Evolutionary conservation across 2,888 invertebrate species (phyloP).

Genomic region (Frankliniella fusca): DNA sequence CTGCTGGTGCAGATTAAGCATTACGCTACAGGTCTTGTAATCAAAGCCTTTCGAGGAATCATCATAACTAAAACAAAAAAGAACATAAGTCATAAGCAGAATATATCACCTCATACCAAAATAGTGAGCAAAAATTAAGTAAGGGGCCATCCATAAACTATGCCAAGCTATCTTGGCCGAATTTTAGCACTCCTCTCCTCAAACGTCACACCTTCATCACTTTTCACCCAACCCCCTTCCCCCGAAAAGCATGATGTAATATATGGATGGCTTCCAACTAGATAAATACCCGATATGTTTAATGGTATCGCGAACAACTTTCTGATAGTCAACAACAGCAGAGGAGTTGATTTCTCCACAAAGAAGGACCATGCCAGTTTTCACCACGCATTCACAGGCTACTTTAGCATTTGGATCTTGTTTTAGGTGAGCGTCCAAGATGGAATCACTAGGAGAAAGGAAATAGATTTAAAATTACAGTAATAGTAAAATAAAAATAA

Average conservation of each 20-base stretch:
- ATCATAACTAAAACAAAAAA: constrained; percentile 61
- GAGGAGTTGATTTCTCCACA: constrained; percentile 99
- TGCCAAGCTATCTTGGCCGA: too few species aligned
- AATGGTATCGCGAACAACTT: constrained; percentile 92
- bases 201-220: too few species aligned
- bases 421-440: constrained; percentile 86
- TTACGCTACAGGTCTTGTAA: constrained; percentile 98
- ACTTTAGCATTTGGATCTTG: constrained; percentile 97
- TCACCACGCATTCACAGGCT: constrained; percentile 96
- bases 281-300: constrained; percentile 76
- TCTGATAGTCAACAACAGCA: constrained; percentile 96
- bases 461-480: neutral
- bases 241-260: too few species aligned
- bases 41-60: constrained; percentile 98
- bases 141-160: neutral
- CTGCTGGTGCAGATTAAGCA: constrained; percentile 96
- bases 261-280: too few species aligned
- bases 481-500: neutral
- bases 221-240: too few species aligned
- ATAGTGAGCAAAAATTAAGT: neutral
- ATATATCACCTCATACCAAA: too few species aligned
- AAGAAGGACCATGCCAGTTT: constrained; percentile 97
- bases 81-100: neutral
- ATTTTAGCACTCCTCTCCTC: too few species aligned
- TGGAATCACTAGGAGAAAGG: constrained; percentile 70